Percentiles rank a stretch among this genome's conserved stretches.
These are phyloP conservation scores for Xanthia togata DNA, from an alignment of 2,888 invertebrate species.

Conservation along the genomic window DNA sequence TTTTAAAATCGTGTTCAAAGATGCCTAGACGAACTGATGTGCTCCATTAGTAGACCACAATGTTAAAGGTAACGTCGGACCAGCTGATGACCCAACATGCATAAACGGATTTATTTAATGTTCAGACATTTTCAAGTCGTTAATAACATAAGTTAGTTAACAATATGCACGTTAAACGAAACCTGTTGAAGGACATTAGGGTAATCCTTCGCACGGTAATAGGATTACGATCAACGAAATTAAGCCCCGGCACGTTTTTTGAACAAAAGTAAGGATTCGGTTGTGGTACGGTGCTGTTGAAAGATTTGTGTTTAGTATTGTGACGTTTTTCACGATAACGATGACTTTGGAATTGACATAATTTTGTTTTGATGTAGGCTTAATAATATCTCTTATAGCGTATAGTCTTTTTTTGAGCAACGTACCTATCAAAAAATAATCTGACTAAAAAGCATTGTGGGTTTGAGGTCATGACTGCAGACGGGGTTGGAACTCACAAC, in stretches of 20 bases:
- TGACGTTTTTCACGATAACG: background rate
- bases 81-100: background rate
- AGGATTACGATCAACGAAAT: conserved; percentile 59
- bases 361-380: background rate
- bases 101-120: conserved; percentile 31
- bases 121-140: conserved; percentile 14
- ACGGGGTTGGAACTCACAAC: background rate
- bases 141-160: conserved; percentile 61
- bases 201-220: conserved; percentile 48
- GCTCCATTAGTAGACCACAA: conserved; percentile 7
- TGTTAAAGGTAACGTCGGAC: background rate
- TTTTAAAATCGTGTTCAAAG: background rate
- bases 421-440: background rate
- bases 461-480: background rate
- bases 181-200: conserved; percentile 60
- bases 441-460: background rate
- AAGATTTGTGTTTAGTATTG: conserved; percentile 2
- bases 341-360: background rate
- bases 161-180: conserved; percentile 49
- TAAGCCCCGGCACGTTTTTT: conserved; percentile 56
- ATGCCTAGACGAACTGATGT: background rate
- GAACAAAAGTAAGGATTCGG: conserved; percentile 67
- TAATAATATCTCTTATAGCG: background rate
- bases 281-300: conserved; percentile 3
- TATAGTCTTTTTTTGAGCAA: background rate